phyloP scores from a whole-genome alignment of 2,888 invertebrate genomes.

The Dascillus cervinus region DNA sequence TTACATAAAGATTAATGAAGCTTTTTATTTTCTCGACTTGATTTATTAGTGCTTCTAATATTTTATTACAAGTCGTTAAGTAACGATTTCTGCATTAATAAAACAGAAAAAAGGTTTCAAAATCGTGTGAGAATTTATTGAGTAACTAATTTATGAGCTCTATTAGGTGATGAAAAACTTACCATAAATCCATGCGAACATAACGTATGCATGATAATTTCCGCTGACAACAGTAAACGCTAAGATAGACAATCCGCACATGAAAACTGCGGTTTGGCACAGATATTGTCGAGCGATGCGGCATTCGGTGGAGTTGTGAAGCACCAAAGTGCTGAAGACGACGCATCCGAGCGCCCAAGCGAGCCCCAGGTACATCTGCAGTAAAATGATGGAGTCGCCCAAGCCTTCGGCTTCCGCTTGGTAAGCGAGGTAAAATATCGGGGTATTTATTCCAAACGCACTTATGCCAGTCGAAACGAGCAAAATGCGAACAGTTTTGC shows the following conservation, averaged over 20 bases:
- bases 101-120: too few species aligned
- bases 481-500: constrained; percentile 76
- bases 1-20: too few species aligned
- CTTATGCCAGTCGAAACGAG: constrained; percentile 71
- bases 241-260: constrained; percentile 68
- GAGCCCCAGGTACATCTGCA: constrained; percentile 62
- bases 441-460: constrained; percentile 79
- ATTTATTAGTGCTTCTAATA: too few species aligned
- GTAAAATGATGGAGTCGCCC: constrained; percentile 38
- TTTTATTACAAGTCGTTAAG: too few species aligned
- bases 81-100: too few species aligned
- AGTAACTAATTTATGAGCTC: too few species aligned
- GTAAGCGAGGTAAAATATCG: constrained; percentile 74
- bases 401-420: constrained; percentile 71
- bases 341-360: constrained; percentile 79
- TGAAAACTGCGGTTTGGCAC: constrained; percentile 72
- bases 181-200: constrained; percentile 78
- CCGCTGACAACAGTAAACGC: constrained; percentile 71
- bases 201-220: constrained; percentile 67
- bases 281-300: constrained; percentile 79
- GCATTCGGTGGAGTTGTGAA: constrained; percentile 76
- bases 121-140: too few species aligned
- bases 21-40: too few species aligned
- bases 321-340: constrained; percentile 73
- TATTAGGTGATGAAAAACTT: too few species aligned